Evolutionary conservation across 2,888 invertebrate genomes (phyloP).

Genomic region (Meganola albula): DNA sequence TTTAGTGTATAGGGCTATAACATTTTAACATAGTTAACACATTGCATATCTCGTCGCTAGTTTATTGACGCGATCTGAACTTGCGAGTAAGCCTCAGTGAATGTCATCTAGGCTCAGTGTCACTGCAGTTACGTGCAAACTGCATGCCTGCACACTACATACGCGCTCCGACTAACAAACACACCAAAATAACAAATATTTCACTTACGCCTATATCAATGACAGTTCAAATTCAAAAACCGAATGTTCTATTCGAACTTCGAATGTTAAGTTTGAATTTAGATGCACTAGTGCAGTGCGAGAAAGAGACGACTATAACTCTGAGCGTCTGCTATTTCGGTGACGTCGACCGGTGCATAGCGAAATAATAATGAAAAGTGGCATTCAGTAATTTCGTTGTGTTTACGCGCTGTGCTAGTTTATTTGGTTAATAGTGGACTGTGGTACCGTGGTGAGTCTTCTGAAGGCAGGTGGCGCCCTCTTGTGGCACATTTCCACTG

Average conservation of each 20-base stretch:
- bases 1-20: conserved; percentile 43
- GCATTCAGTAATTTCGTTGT: conserved; percentile 75
- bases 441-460: conserved; percentile 32
- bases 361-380: conserved; percentile 77
- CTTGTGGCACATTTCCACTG: conserved; percentile 39
- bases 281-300: conserved; percentile 49
- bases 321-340: conserved; percentile 57
- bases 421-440: conserved; percentile 56
- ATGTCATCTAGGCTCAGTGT: conserved; percentile 73
- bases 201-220: conserved; percentile 26
- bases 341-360: conserved; percentile 73
- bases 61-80: conserved; percentile 69
- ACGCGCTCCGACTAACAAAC: conserved; percentile 29
- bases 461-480: conserved; percentile 49
- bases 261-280: too few species aligned
- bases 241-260: too few species aligned
- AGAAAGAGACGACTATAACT: conserved; percentile 57
- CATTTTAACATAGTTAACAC: conserved; percentile 44
- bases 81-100: conserved; percentile 66
- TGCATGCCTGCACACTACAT: conserved; percentile 53
- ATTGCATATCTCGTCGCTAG: conserved; percentile 50
- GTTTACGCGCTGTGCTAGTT: conserved; percentile 76
- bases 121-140: conserved; percentile 58
- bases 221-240: conserved; percentile 48
- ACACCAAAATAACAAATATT: conserved; percentile 36